phyloP scores from a whole-genome alignment of 2,113 vertebrate genomes.

The Raja brachyura region DNA sequence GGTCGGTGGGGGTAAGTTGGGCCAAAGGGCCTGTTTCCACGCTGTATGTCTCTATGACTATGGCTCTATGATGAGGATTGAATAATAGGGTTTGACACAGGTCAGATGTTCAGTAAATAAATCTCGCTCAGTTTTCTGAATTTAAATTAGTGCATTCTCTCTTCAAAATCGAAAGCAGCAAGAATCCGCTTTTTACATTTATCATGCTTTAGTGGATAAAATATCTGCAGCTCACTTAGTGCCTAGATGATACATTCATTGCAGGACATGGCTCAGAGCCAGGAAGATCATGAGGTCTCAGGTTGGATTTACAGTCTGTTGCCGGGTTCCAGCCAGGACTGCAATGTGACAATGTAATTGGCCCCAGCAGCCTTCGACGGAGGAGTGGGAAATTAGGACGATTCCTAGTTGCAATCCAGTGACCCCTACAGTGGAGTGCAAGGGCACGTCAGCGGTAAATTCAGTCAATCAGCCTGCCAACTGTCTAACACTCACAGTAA shows the following conservation, averaged over 20 bases:
- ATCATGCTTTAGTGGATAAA: not conserved
- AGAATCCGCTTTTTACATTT: conserved; percentile 9
- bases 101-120: not conserved
- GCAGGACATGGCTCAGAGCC: conserved; percentile 7
- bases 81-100: not conserved
- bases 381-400: conserved; percentile 19
- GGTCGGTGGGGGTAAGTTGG: no score
- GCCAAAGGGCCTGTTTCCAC: no score
- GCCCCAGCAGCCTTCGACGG: conserved; percentile 17
- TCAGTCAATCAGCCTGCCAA: not conserved
- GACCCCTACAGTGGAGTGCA: not conserved
- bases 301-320: conserved; percentile 35
- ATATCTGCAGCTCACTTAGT: conserved; percentile 16
- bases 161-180: conserved; percentile 13
- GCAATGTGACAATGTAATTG: conserved; percentile 17
- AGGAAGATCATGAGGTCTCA: not conserved
- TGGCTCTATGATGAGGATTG: not conserved
- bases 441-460: not conserved
- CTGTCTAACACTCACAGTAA: not conserved
- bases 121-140: not conserved
- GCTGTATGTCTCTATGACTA: no score
- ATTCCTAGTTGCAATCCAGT: conserved; percentile 31
- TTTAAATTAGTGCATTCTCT: not conserved
- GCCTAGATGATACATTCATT: not conserved
- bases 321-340: conserved; percentile 13